These are phyloP conservation scores for Cephus pygmeus DNA, from an alignment of 2,888 invertebrate genomes.

Conservation along the genomic window DNA sequence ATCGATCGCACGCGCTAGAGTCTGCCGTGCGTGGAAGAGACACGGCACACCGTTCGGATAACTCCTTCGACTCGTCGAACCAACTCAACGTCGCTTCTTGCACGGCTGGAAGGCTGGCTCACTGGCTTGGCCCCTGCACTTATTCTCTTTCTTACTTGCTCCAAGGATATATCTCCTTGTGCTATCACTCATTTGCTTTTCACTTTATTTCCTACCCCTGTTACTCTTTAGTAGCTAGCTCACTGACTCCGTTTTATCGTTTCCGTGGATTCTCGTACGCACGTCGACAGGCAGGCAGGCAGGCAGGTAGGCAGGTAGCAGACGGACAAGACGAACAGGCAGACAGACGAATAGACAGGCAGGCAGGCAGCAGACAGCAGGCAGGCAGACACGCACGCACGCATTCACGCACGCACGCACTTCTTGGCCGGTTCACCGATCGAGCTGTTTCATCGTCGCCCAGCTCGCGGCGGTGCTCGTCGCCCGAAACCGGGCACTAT, in stretches of 20 bases:
- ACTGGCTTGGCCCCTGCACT: not conserved
- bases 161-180: not conserved
- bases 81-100: not conserved
- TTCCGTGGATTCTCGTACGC: not conserved
- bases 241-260: not conserved
- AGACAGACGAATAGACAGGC: constrained; percentile 20
- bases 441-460: constrained; percentile 32
- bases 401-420: constrained; percentile 42
- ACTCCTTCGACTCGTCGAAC: not conserved
- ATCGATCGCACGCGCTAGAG: constrained; percentile 38
- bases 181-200: not conserved
- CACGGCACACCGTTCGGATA: constrained; percentile 22
- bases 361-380: not conserved
- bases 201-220: not conserved
- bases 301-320: constrained; percentile 16
- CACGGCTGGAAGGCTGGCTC: not conserved
- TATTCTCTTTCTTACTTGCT: not conserved
- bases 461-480: constrained; percentile 19
- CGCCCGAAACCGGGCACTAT: constrained; percentile 14
- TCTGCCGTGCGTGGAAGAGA: constrained; percentile 34
- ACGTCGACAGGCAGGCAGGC: constrained; percentile 12
- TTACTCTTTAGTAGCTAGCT: not conserved
- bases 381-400: constrained; percentile 22
- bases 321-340: constrained; percentile 25
- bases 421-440: constrained; percentile 40